Conservation (phyloP, 1,140 invertebrate genomes). For the Megathymus violae region DNA sequence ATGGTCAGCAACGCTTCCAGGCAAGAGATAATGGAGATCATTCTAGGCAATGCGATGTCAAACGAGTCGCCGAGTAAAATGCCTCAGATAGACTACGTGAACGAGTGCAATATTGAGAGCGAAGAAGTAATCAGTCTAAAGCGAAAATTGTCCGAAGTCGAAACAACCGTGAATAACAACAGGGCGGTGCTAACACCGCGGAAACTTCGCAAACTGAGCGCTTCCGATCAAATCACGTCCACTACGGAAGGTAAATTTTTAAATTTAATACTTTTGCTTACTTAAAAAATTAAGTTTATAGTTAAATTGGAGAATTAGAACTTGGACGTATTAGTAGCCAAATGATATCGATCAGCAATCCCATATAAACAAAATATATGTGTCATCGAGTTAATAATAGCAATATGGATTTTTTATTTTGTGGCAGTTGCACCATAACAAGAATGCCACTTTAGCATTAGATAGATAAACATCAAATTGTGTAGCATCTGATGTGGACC, state of each 20-base stretch:
- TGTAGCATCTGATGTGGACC: too few species aligned
- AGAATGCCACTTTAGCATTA: too few species aligned
- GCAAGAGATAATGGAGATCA: conserved; percentile 77
- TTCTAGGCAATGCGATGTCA: conserved; percentile 58
- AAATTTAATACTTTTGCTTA: too few species aligned
- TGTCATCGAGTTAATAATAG: too few species aligned
- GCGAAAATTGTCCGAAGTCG: conserved; percentile 56
- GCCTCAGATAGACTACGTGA: conserved; percentile 70
- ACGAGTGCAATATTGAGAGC: conserved; percentile 60
- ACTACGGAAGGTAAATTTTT: conserved; percentile 67
- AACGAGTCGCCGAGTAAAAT: conserved; percentile 59
- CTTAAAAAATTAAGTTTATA: too few species aligned
- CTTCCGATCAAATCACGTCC: conserved; percentile 70
- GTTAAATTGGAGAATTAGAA: too few species aligned
- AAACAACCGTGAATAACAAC: conserved; percentile 66
- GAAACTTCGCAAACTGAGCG: conserved; percentile 68
- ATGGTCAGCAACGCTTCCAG: conserved; percentile 74
- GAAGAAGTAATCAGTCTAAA: conserved; percentile 54
- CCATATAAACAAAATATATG: too few species aligned
- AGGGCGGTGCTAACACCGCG: conserved; percentile 60
- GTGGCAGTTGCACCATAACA: too few species aligned
- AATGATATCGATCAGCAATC: too few species aligned
- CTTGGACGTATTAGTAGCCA: too few species aligned
- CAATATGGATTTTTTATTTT: too few species aligned
- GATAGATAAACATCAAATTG: too few species aligned